Conservation (phyloP, 1,140 invertebrate species). For the silkworm (Bombyx mori) region DNA sequence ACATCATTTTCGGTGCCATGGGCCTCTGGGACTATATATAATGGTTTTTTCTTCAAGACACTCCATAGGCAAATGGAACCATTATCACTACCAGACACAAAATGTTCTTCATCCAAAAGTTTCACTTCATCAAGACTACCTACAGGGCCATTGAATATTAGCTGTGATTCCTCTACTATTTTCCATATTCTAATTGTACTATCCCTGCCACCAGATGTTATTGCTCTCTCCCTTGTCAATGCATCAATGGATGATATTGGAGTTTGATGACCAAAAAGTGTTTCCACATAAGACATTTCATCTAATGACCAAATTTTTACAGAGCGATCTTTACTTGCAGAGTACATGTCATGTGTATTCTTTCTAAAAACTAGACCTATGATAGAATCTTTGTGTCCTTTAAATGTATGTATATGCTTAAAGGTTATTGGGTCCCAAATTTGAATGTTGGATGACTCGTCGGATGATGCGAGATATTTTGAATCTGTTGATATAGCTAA, state of each 20-base stretch:
- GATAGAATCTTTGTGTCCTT: slow-evolving; percentile 82
- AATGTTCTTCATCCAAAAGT: slow-evolving; percentile 92
- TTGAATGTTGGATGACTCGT: slow-evolving; percentile 82
- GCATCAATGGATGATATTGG: slow-evolving; percentile 92
- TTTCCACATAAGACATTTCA: slow-evolving; percentile 97
- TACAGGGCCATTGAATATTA: slow-evolving; percentile 89
- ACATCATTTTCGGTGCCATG: slow-evolving; percentile 81
- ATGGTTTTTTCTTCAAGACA: slow-evolving; percentile 90
- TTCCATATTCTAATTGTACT: slow-evolving; percentile 93
- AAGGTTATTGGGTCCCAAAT: slow-evolving; percentile 88
- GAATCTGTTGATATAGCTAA: slow-evolving; percentile 88
- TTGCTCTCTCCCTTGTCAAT: slow-evolving; percentile 84
- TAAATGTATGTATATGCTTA: slow-evolving; percentile 85
- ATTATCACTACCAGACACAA: slow-evolving; percentile 91
- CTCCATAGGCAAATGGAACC: slow-evolving; percentile 91
- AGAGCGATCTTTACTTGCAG: slow-evolving; percentile 85
- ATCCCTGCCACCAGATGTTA: slow-evolving; percentile 92
- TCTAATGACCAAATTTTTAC: slow-evolving; percentile 95
- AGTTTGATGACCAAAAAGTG: slow-evolving; percentile 94
- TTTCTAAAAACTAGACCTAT: slow-evolving; percentile 89
- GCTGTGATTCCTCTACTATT: slow-evolving; percentile 95
- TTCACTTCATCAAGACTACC: slow-evolving; percentile 90
- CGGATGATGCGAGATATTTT: slow-evolving; percentile 89
- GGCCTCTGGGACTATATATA: slow-evolving; percentile 80
- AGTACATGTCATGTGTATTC: slow-evolving; percentile 91